Evolutionary conservation across 1,140 invertebrate species (phyloP), one percentile per base, ranked within the genome.

Genomic region (Drosophila orosa): DNA sequence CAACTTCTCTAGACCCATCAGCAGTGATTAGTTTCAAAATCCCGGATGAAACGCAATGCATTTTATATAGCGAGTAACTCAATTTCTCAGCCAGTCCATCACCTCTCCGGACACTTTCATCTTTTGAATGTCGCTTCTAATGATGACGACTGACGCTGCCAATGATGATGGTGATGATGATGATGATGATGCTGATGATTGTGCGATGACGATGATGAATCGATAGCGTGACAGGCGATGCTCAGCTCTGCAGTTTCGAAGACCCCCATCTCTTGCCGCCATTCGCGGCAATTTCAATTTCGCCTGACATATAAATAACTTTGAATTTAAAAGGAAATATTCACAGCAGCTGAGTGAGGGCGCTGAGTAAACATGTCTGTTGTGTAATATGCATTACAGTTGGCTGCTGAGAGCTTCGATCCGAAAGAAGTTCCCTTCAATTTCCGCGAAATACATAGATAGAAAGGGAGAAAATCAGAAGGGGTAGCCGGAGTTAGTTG

Each of bases 241-340:
- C 65, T 50, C 48, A 71, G 45, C 74, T 67, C 66, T 13, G 54
- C 42, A 52, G 35, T 25, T 31, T 2, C 19, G 22, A 25, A 27
- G 17, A 4, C 5, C 33, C 22, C 45, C 29, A 48, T 2, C 25
- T 12, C 4, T 13, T 33, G 2, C 25, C 47, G 17, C 25, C 47
- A 47, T 52, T 58, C 50, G 61, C 60, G 71, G 77, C 77, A 75
- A 82, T 78, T 86, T 73, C 82, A 86, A 86, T 75, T 72, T 82
- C 55, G 45, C 50, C 74, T 68, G 61, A 78, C 62, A 86, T 86
- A 82, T 81, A 86, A 86, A 86, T 86, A 86, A 72, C 82, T 86
- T 82, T 86, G 78, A 86, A 81, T 86, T 86, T 58, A 52, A 71
- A 80, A 61, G 54, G 40, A 62, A 74, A 69, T 82, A 80, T 67